A percentile compares a stretch with the other conserved stretches of the same genome.
Evolutionary conservation across 2,888 invertebrate species (phyloP).

Genomic region (Gibbula magus): DNA sequence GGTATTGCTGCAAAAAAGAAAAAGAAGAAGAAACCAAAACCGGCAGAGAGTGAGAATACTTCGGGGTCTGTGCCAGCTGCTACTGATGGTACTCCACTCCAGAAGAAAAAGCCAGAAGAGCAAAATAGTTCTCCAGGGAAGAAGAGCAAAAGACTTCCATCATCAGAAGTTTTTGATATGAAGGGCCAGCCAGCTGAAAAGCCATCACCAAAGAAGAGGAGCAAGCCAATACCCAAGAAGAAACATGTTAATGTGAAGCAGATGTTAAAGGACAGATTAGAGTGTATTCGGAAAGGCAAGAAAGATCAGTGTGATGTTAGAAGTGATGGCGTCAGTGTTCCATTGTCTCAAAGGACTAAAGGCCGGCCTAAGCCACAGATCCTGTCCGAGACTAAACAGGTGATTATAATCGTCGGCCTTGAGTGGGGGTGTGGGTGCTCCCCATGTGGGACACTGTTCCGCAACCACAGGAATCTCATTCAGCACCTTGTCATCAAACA

Average conservation of each 20-base stretch:
- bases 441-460: conserved; percentile 22
- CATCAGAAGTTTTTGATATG: neutral
- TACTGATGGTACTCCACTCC: neutral
- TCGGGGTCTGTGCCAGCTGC: neutral
- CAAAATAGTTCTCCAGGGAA: neutral
- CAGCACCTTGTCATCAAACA: conserved; percentile 42
- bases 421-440: conserved; percentile 16
- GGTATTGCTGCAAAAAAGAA: neutral
- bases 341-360: conserved; percentile 1
- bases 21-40: neutral
- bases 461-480: conserved; percentile 30
- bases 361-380: conserved; percentile 12
- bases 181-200: neutral
- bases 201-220: neutral
- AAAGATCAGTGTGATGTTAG: conserved; percentile 5
- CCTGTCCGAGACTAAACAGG: conserved; percentile 12
- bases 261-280: conserved; percentile 8
- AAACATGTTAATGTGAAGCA: conserved; percentile 12
- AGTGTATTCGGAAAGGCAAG: neutral
- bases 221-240: conserved; percentile 16
- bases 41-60: conserved; percentile 1
- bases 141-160: neutral
- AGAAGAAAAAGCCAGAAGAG: neutral
- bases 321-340: conserved; percentile 10
- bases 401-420: conserved; percentile 7